phyloP scores from a whole-genome alignment of 2,888 invertebrate species.

The Lithophane ornitopus region DNA sequence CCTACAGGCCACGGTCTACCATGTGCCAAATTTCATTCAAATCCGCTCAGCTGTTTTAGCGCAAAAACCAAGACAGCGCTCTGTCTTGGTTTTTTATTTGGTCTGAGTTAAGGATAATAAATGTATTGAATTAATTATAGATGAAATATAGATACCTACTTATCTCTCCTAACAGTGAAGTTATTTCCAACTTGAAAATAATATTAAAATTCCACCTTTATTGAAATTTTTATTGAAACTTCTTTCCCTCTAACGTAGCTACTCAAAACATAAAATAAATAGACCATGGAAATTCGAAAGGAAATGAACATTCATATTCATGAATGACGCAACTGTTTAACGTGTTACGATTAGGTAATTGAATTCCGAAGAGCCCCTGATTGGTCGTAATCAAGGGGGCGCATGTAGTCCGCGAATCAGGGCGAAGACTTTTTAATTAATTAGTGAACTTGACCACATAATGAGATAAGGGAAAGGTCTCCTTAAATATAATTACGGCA shows the following conservation, averaged over 20 bases:
- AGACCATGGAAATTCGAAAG: conserved; percentile 36
- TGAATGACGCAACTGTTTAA: conserved; percentile 58
- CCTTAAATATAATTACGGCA: conserved; percentile 62
- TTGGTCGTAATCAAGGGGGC: conserved; percentile 56
- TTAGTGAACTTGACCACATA: conserved; percentile 60
- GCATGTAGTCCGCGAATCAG: conserved; percentile 44
- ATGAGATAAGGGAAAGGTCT: conserved; percentile 59
- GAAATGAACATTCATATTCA: conserved; percentile 63
- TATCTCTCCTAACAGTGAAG: neutral
- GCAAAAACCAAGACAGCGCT: too few relatives aligned
- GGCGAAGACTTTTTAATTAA: conserved; percentile 66
- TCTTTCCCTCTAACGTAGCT: conserved; percentile 7
- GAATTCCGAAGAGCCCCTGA: conserved; percentile 48
- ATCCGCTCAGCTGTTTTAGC: too few relatives aligned
- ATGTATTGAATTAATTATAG: neutral
- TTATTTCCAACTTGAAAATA: conserved; percentile 16
- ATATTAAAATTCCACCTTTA: conserved; percentile 29
- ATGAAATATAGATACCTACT: neutral
- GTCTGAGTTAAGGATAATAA: too few relatives aligned
- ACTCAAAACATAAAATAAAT: conserved; percentile 53
- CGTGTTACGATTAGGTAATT: conserved; percentile 61
- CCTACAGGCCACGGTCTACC: too few relatives aligned
- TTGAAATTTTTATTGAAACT: too few relatives aligned
- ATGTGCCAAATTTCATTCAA: too few relatives aligned
- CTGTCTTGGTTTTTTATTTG: too few relatives aligned